phyloP scores from a whole-genome alignment of 2,888 invertebrate species.

The Apodemia hepburni region DNA sequence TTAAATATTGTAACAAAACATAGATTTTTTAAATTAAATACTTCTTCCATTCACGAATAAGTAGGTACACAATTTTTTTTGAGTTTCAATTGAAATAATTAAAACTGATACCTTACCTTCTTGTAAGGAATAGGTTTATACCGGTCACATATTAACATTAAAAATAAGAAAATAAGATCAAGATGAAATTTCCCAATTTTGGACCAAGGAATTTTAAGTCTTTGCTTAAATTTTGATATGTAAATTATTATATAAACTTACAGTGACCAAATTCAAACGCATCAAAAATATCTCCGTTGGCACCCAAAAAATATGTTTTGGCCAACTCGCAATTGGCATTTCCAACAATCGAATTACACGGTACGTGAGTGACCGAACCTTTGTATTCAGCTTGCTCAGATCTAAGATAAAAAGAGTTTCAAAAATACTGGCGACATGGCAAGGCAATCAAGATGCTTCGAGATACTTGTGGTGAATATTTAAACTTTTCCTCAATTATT shows the following conservation, averaged over 20 bases:
- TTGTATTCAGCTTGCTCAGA: constrained; percentile 44
- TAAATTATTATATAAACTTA: not conserved
- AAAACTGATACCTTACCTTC: no score
- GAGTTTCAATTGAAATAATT: no score
- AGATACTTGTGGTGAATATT: constrained; percentile 12
- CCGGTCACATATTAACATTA: no score
- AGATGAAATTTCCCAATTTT: no score
- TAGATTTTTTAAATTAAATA: no score
- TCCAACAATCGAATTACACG: constrained; percentile 69
- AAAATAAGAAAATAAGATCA: no score
- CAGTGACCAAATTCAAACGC: not conserved
- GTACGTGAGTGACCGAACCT: constrained; percentile 63
- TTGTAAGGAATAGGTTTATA: no score
- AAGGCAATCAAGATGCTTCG: constrained; percentile 29
- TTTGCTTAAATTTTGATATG: no score
- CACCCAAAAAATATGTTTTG: constrained; percentile 60
- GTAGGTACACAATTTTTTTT: no score
- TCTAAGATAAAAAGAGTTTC: constrained; percentile 55
- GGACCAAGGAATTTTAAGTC: no score
- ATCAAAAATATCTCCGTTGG: constrained; percentile 8
- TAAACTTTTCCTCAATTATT: constrained; percentile 17
- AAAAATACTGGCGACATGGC: constrained; percentile 45
- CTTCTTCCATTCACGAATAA: no score
- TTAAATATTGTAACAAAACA: no score
- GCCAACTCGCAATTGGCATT: constrained; percentile 68